phyloP scores from a whole-genome alignment of 2,888 invertebrate genomes.

The Oscheius sp. region DNA sequence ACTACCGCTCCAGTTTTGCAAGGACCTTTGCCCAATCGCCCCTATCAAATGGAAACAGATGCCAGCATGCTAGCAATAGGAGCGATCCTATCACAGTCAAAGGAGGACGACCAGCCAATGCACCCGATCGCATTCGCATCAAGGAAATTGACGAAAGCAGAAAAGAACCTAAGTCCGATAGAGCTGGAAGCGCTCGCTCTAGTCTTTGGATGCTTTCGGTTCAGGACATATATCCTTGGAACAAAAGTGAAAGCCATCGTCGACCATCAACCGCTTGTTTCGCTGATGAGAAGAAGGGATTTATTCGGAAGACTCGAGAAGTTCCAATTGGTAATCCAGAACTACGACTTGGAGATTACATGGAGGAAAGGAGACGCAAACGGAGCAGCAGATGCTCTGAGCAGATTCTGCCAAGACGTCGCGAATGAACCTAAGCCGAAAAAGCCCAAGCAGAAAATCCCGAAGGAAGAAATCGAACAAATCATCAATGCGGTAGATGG shows the following conservation, averaged over 20 bases:
- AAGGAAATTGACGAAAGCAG: no score
- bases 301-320: conserved; percentile 33
- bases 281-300: conserved; percentile 32
- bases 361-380: conserved; percentile 52
- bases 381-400: conserved; percentile 39
- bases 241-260: conserved; percentile 24
- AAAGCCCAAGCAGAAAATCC: background rate
- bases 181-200: conserved; percentile 41
- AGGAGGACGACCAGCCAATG: background rate
- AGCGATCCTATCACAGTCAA: conserved; percentile 32
- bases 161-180: no score
- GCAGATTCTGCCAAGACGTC: conserved; percentile 14
- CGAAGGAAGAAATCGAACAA: background rate
- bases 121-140: conserved; percentile 37
- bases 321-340: conserved; percentile 33
- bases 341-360: conserved; percentile 37
- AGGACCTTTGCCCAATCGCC: conserved; percentile 5
- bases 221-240: conserved; percentile 39
- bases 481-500: background rate
- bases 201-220: conserved; percentile 22
- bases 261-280: conserved; percentile 36
- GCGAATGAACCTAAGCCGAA: background rate
- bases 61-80: conserved; percentile 36
- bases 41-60: conserved; percentile 38
- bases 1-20: conserved; percentile 32